Conservation (phyloP, 2,888 invertebrate species). For the Malachius bipustulatus region DNA sequence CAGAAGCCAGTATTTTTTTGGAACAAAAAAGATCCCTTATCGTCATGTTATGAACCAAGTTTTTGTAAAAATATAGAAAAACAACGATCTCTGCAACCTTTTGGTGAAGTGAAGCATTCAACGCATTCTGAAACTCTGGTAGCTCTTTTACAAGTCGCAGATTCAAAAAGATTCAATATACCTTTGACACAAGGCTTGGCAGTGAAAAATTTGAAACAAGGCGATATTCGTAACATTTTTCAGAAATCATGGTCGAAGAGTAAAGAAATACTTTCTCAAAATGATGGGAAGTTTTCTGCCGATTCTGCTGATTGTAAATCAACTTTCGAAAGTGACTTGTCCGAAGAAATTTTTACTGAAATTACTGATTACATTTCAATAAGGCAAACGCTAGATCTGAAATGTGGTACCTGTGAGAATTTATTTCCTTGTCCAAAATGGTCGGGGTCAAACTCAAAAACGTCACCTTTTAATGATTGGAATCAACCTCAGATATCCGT, state of each 20-base stretch:
- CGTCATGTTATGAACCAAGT: slow-evolving; percentile 20
- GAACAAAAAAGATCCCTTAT: neutral
- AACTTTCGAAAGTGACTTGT: slow-evolving; percentile 33
- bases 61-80: slow-evolving; percentile 39
- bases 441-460: slow-evolving; percentile 4
- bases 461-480: slow-evolving; percentile 12
- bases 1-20: neutral
- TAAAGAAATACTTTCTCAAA: slow-evolving; percentile 36
- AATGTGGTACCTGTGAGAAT: slow-evolving; percentile 39
- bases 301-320: neutral
- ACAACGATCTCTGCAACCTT: slow-evolving; percentile 39
- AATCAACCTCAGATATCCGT: slow-evolving; percentile 11
- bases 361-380: slow-evolving; percentile 28
- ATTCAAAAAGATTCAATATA: slow-evolving; percentile 40
- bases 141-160: slow-evolving; percentile 39
- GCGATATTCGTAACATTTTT: slow-evolving; percentile 47
- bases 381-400: slow-evolving; percentile 17
- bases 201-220: slow-evolving; percentile 36
- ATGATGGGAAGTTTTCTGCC: slow-evolving; percentile 20
- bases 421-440: slow-evolving; percentile 35
- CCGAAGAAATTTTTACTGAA: slow-evolving; percentile 40
- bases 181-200: slow-evolving; percentile 32
- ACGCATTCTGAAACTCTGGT: slow-evolving; percentile 37
- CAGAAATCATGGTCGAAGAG: slow-evolving; percentile 39
- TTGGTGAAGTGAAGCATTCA: slow-evolving; percentile 39